phyloP scores from a whole-genome alignment of 2,888 invertebrate genomes.

The Venusia cambrica region DNA sequence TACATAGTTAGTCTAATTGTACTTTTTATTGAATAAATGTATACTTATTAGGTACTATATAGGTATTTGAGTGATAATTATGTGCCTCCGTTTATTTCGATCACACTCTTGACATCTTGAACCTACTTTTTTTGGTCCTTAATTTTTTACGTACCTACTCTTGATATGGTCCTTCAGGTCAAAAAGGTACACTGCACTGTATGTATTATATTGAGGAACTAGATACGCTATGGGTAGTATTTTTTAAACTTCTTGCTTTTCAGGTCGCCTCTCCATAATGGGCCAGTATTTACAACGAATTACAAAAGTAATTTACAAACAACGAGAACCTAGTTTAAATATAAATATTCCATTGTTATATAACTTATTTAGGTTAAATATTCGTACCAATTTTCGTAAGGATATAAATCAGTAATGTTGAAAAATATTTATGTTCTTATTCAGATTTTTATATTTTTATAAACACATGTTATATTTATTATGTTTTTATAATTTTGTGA shows the following conservation, averaged over 20 bases:
- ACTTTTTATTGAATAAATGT: no score
- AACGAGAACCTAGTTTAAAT: constrained; percentile 31
- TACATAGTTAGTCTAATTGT: no score
- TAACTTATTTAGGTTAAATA: constrained; percentile 25
- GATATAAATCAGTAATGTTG: constrained; percentile 9
- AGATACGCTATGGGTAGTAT: no score
- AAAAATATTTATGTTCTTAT: constrained; percentile 18
- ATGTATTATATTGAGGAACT: no score
- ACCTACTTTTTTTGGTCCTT: no score
- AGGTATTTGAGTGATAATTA: no score
- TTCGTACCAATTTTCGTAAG: constrained; percentile 10
- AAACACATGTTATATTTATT: constrained; percentile 12
- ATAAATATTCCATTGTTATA: constrained; percentile 29
- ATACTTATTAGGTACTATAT: no score
- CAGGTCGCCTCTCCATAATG: constrained; percentile 60
- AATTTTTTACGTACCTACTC: no score
- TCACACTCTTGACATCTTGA: no score
- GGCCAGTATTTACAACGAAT: constrained; percentile 34
- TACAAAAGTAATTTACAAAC: constrained; percentile 21
- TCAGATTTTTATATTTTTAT: constrained; percentile 19
- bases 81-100: no score
- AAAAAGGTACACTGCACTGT: no score
- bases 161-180: no score
- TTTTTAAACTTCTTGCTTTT: constrained; percentile 27
- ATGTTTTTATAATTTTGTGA: constrained; percentile 34